These are phyloP conservation scores for Anableps anableps DNA, from an alignment of 2,797 vertebrate species.

Conservation along the genomic window DNA sequence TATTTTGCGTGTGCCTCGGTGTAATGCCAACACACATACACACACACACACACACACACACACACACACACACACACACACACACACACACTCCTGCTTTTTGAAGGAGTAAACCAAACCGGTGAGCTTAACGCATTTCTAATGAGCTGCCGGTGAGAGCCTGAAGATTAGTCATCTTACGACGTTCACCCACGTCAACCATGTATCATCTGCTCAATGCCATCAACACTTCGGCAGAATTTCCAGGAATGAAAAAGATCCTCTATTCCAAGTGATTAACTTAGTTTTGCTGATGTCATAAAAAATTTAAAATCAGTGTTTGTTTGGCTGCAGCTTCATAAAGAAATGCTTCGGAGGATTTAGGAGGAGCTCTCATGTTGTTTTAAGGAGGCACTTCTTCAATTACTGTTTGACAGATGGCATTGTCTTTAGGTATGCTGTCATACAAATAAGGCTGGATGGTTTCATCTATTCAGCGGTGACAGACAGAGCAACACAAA, in stretches of 20 bases:
- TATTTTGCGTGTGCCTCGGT: constrained; percentile 62
- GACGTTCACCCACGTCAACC: constrained; percentile 63
- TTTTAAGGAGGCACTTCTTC: constrained; percentile 66
- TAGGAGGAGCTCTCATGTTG: constrained; percentile 59
- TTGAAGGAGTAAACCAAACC: constrained; percentile 69
- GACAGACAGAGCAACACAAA: constrained; percentile 73
- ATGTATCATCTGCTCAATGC: constrained; percentile 73
- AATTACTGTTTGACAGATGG: constrained; percentile 78
- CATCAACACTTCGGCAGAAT: constrained; percentile 57
- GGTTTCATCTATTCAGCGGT: constrained; percentile 58
- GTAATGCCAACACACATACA: constrained; percentile 50
- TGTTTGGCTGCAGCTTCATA: constrained; percentile 68
- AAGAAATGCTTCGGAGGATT: constrained; percentile 70
- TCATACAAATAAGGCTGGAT: constrained; percentile 63
- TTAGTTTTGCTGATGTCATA: constrained; percentile 80
- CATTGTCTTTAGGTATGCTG: constrained; percentile 73
- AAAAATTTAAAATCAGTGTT: constrained; percentile 71
- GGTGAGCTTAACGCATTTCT: constrained; percentile 81
- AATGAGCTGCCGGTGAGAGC: constrained; percentile 74
- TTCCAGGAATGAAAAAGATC: constrained; percentile 64
- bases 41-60: constrained; percentile 21
- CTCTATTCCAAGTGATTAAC: constrained; percentile 75
- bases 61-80: constrained; percentile 34
- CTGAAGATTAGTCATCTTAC: constrained; percentile 76
- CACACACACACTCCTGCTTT: constrained; percentile 12